Conservation (phyloP, 2,797 vertebrate genomes). For the Percopsis omiscomaycus region DNA sequence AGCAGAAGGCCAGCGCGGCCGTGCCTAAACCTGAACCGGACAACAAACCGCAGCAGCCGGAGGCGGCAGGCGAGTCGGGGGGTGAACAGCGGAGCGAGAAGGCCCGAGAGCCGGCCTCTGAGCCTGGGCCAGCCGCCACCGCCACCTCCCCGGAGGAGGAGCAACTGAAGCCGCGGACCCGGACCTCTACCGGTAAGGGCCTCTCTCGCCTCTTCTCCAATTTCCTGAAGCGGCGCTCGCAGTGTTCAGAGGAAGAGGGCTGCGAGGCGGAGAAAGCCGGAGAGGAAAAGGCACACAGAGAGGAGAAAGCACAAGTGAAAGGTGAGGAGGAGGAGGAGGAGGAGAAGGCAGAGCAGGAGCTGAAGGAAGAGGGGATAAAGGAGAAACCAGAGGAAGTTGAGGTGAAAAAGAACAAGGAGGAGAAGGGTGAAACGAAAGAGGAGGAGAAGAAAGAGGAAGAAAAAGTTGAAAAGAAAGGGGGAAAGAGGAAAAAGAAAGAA, state of each 20-base stretch:
- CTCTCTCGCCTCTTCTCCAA: slow-evolving; percentile 89
- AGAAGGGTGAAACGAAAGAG: slow-evolving; percentile 39
- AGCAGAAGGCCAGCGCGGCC: slow-evolving; percentile 61
- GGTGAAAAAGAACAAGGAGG: slow-evolving; percentile 30
- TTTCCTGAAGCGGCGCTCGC: slow-evolving; percentile 91
- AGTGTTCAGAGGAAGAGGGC: slow-evolving; percentile 86
- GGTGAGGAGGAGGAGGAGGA: slow-evolving; percentile 6
- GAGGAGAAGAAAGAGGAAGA: slow-evolving; percentile 38
- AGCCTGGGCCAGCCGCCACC: slow-evolving; percentile 69
- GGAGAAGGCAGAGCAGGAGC: slow-evolving; percentile 35
- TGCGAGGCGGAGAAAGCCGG: slow-evolving; percentile 75
- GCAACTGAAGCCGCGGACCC: slow-evolving; percentile 79
- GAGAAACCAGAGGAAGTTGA: slow-evolving; percentile 31
- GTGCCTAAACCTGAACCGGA: slow-evolving; percentile 54
- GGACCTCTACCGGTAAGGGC: slow-evolving; percentile 83
- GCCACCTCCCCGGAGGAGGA: slow-evolving; percentile 76
- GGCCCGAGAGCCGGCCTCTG: slow-evolving; percentile 67
- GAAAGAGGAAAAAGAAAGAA: slow-evolving; percentile 1
- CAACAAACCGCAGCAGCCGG: slow-evolving; percentile 60
- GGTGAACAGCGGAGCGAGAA: slow-evolving; percentile 77
- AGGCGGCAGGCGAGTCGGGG: slow-evolving; percentile 66
- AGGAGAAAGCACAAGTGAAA: slow-evolving; percentile 60
- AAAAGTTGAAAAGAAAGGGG: neutral
- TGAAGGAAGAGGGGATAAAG: slow-evolving; percentile 29
- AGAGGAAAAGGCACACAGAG: slow-evolving; percentile 68